Percentiles rank a stretch among this genome's conserved stretches.
phyloP scores from a whole-genome alignment of 2,888 invertebrate species.

The Phyto melanocephala region DNA sequence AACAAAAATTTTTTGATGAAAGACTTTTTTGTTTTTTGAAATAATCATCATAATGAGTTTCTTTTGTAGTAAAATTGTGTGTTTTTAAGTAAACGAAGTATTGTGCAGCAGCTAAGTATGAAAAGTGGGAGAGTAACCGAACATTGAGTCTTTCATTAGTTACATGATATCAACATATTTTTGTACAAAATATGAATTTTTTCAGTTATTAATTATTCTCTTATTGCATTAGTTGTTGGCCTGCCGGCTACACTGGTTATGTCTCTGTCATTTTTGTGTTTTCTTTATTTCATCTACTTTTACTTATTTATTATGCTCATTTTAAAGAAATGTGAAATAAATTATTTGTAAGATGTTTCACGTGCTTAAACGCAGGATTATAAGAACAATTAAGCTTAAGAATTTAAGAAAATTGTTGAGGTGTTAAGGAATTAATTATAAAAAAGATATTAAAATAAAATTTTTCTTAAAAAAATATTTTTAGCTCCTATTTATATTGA shows the following conservation, averaged over 20 bases:
- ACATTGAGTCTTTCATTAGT: slow-evolving; percentile 34
- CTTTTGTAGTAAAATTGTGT: neutral
- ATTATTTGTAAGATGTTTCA: slow-evolving; percentile 24
- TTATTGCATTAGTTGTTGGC: neutral
- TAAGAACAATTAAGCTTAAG: neutral
- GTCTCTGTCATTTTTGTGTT: neutral
- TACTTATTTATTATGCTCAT: slow-evolving; percentile 14
- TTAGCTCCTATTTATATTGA: too few species aligned
- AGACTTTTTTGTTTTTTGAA: neutral
- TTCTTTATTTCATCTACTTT: neutral
- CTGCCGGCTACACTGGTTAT: neutral
- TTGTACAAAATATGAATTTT: slow-evolving; percentile 22
- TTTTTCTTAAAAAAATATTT: too few species aligned
- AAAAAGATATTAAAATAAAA: too few species aligned
- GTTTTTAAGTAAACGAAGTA: neutral
- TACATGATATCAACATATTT: neutral
- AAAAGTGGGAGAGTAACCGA: neutral
- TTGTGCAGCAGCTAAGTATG: neutral
- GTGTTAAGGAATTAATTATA: neutral
- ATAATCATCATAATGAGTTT: neutral
- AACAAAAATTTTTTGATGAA: slow-evolving; percentile 18
- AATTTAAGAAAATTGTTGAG: neutral
- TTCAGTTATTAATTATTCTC: slow-evolving; percentile 29
- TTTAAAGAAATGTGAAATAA: slow-evolving; percentile 17
- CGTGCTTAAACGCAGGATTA: neutral